Conservation (phyloP, 1,140 invertebrate species). For the Kradibia gibbosae region DNA sequence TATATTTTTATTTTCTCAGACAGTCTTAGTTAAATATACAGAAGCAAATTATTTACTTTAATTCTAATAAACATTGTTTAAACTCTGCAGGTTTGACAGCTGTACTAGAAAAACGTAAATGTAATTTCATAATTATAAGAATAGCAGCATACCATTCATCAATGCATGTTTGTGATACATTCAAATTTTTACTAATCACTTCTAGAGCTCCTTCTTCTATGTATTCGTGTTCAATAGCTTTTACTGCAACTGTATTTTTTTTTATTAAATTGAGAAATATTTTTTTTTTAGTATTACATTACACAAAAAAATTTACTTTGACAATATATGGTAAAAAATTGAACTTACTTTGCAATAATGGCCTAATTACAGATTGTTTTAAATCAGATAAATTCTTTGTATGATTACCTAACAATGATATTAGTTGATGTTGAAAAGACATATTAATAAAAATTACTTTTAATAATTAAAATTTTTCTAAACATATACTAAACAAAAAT, state of each 20-base stretch:
- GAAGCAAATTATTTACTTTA: conserved; percentile 60
- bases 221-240: conserved; percentile 65
- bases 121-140: conserved; percentile 62
- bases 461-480: not conserved
- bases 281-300: not conserved
- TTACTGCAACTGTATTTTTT: conserved; percentile 65
- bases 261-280: not conserved
- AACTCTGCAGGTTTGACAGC: conserved; percentile 63
- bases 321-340: not conserved
- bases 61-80: conserved; percentile 64
- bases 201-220: conserved; percentile 67
- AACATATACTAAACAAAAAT: not conserved
- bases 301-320: not conserved
- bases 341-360: conserved; percentile 66
- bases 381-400: conserved; percentile 64
- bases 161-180: conserved; percentile 58
- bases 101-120: conserved; percentile 54
- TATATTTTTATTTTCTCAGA: not conserved
- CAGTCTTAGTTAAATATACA: not conserved
- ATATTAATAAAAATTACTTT: conserved; percentile 33
- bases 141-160: conserved; percentile 67
- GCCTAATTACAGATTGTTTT: conserved; percentile 62
- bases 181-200: conserved; percentile 65
- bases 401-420: conserved; percentile 58
- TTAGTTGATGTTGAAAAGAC: conserved; percentile 61